These are phyloP conservation scores for Ditylenchus weischeri DNA, from an alignment of 2,888 invertebrate species.

Conservation along the genomic window DNA sequence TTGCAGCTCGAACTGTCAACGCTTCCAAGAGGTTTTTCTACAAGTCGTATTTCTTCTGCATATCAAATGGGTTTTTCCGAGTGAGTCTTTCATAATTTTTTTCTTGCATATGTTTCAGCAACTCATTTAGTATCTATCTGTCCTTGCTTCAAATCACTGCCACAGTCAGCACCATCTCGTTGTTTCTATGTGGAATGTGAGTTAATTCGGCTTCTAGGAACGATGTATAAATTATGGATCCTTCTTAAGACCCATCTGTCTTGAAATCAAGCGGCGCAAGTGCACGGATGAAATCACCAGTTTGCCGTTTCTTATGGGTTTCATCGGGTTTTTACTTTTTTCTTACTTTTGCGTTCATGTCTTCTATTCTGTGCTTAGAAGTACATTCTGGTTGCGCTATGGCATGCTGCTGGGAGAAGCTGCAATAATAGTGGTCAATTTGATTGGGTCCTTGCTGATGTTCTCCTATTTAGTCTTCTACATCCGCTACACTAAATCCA, in stretches of 20 bases:
- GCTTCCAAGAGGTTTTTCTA: too few species aligned
- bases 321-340: background rate
- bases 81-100: too few species aligned
- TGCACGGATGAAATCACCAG: constrained; percentile 4
- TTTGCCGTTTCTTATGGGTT: constrained; percentile 3
- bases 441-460: background rate
- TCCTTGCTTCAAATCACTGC: background rate
- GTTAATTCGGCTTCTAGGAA: background rate
- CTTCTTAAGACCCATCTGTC: background rate
- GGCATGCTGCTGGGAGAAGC: background rate
- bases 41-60: too few species aligned
- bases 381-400: constrained; percentile 8
- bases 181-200: constrained; percentile 4
- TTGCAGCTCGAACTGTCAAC: too few species aligned
- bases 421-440: constrained; percentile 1
- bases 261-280: background rate
- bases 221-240: background rate
- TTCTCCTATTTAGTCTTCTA: constrained; percentile 5
- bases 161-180: background rate
- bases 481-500: background rate
- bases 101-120: too few species aligned
- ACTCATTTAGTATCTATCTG: too few species aligned
- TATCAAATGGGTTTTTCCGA: too few species aligned
- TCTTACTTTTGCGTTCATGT: background rate
- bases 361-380: background rate